Evolutionary conservation across 1,140 invertebrate genomes (phyloP), one percentile per base, ranked within the genome.

Genomic region (Drosophila gunungcola): DNA sequence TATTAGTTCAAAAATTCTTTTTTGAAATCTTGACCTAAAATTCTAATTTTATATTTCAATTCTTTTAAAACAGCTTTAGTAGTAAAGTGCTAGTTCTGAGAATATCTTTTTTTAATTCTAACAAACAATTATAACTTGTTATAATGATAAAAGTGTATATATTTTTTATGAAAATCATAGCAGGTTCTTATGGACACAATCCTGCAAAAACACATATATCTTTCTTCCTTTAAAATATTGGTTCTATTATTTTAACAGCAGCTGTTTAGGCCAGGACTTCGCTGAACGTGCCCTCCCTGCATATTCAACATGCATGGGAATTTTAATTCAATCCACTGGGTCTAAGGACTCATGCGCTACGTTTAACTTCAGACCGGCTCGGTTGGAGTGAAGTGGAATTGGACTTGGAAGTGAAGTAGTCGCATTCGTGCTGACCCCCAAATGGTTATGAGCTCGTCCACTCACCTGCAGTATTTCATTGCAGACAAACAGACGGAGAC

Each of bases 381-480:
- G 21, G 27, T 32, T 13, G 27, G 27, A 16, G n/a, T 11, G 13
- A 13, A 39, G 39, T n/a, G 16, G 16, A 1, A 21, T 21, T 21
- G 16, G 16, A 21, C 16, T 21, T 21, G 16, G 13, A 13, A 39
- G 39, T n/a, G 10, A 36, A 6, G 39, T 39, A 12, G 3, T 11
- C 27, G 21, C 27, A 4, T 39, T 27, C 36, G 12, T 34, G 38
- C 32, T 34, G 53, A 51, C 54, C 49, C 29, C 70, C 49, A 74
- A 39, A 74, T 69, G 53, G 55, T 67, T 70, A 48, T 70, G 48
- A 57, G 49, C 49, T 70, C 51, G 64, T 70, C 52, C 67, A 57
- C 75, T 91, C 63, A 92, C 91, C 89, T 91, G 89, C 69, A 92
- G 77, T 77, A 92, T 92, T 72, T 92, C 90, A 61, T 92, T 92